Evolutionary conservation across 2,888 invertebrate species (phyloP).

Genomic region (Drosophila borealis): DNA sequence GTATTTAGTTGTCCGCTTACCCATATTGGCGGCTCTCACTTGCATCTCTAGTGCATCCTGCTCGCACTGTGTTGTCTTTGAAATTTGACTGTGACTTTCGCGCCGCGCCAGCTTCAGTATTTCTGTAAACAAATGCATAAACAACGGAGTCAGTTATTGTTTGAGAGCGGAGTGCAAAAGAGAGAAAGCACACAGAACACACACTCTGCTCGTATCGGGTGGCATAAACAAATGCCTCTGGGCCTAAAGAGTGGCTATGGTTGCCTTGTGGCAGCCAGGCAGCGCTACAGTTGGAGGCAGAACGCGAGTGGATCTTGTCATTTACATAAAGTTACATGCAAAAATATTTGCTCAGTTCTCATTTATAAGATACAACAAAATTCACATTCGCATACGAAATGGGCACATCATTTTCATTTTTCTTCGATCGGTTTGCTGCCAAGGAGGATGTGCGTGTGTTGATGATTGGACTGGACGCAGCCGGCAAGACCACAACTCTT

Average conservation of each 20-base stretch:
- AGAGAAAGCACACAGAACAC: neutral
- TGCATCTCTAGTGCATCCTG: constrained; percentile 98
- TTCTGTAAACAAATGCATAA: constrained; percentile 87
- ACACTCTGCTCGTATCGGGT: neutral
- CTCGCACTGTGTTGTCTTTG: constrained; percentile 96
- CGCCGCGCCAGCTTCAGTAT: constrained; percentile 95
- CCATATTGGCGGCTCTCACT: constrained; percentile 97
- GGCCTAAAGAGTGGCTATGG: neutral
- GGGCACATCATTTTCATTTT: constrained; percentile 59
- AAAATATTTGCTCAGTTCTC: neutral
- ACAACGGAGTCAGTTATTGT: constrained; percentile 1
- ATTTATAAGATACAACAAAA: neutral
- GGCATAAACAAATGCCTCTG: constrained; percentile 33
- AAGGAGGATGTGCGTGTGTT: constrained; percentile 73
- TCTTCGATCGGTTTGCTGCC: constrained; percentile 65
- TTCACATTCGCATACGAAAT: constrained; percentile 3
- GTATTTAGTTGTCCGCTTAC: constrained; percentile 79
- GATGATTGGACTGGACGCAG: constrained; percentile 81
- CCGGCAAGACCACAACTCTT: constrained; percentile 82
- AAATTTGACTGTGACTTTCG: constrained; percentile 95
- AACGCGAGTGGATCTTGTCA: constrained; percentile 2
- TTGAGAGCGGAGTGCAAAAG: neutral
- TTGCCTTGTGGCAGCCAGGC: neutral
- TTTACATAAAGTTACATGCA: neutral
- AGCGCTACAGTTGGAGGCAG: constrained; percentile 10